phyloP scores from a whole-genome alignment of 2,797 vertebrate species.

The Trematomus bernacchii region DNA sequence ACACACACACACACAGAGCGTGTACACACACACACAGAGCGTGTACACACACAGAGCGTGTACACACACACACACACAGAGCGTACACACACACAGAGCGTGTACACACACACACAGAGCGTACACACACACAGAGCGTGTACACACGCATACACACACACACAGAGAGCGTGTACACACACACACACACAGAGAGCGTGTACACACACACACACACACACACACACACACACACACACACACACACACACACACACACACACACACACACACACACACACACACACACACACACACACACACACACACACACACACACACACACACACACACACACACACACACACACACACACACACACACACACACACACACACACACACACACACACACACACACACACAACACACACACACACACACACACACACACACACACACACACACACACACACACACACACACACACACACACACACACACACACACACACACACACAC shows the following conservation, averaged over 20 bases:
- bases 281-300: slow-evolving; percentile 5
- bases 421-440: background rate
- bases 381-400: background rate
- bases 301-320: background rate
- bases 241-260: background rate
- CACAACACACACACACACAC: too few relatives aligned
- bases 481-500: background rate
- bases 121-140: background rate
- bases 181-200: background rate
- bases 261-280: slow-evolving; percentile 2
- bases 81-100: slow-evolving; percentile 9
- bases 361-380: background rate
- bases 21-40: slow-evolving; percentile 12
- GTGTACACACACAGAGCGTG: too few relatives aligned
- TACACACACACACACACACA: background rate
- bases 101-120: background rate
- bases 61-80: slow-evolving; percentile 14
- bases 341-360: too few relatives aligned
- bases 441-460: slow-evolving; percentile 1
- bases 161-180: too few relatives aligned
- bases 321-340: background rate
- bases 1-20: slow-evolving; percentile 4
- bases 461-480: slow-evolving; percentile 9
- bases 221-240: background rate
- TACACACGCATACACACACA: too few relatives aligned